Evolutionary conservation across 2,113 vertebrate genomes (phyloP).

Genomic region (Otis tarda): DNA sequence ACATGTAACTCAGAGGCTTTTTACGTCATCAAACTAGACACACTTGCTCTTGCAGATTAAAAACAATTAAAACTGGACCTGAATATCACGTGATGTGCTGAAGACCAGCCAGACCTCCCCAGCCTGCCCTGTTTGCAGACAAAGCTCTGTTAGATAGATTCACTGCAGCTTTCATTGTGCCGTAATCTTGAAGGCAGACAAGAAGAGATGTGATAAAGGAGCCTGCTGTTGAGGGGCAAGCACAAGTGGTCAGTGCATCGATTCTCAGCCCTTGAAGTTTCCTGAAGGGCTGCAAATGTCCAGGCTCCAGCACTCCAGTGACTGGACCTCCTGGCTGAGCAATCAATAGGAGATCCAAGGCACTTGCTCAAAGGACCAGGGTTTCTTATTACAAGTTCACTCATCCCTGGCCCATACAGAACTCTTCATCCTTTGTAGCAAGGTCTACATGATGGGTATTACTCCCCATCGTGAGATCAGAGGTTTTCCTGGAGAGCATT

Average conservation of each 20-base stretch:
- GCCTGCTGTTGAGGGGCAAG: fast-evolving
- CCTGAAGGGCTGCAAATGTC: not conserved
- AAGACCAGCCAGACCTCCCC: not conserved
- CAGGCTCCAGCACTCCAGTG: not conserved
- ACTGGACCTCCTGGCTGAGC: not conserved
- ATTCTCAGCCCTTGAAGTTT: not conserved
- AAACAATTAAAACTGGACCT: constrained; percentile 1
- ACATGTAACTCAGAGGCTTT: not conserved
- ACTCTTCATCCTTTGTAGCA: not conserved
- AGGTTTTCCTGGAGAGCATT: not conserved
- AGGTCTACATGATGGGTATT: not conserved
- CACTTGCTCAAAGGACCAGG: not conserved
- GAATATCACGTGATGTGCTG: not conserved
- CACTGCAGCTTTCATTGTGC: not conserved
- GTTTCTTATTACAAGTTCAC: not conserved
- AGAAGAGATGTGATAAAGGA: not conserved
- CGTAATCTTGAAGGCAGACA: not conserved
- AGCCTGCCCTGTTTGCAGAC: not conserved
- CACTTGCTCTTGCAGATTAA: not conserved
- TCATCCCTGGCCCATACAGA: not conserved
- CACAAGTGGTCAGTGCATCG: not conserved
- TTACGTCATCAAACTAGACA: not conserved
- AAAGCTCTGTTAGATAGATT: not conserved
- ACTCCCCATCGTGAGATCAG: not conserved
- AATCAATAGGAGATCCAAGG: not conserved